Conservation (phyloP, 2,797 vertebrate genomes). For the Chelmon rostratus region DNA sequence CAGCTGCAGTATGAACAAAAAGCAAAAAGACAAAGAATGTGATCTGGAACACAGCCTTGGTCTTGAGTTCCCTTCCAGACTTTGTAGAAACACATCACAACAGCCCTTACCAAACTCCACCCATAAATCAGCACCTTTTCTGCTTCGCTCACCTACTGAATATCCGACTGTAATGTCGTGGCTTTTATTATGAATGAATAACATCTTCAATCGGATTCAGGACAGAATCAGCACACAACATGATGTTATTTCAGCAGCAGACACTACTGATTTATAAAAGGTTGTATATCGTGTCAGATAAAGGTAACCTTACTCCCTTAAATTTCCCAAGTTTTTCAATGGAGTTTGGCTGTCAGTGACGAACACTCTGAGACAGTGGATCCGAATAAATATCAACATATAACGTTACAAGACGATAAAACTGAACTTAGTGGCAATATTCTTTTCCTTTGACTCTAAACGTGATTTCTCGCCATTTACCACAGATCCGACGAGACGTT, state of each 20-base stretch:
- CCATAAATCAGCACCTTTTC: background rate
- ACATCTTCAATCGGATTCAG: background rate
- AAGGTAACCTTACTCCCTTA: rapidly evolving
- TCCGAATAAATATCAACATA: background rate
- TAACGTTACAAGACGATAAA: too few relatives aligned
- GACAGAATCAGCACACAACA: background rate
- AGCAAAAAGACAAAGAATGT: too few relatives aligned
- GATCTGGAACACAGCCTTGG: too few relatives aligned
- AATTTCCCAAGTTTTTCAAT: background rate
- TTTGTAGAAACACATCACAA: background rate
- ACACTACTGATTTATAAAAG: rapidly evolving
- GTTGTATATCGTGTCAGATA: rapidly evolving
- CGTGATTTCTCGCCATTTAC: background rate
- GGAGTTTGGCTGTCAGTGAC: background rate
- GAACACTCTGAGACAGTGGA: rapidly evolving
- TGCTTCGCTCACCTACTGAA: background rate
- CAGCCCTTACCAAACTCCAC: background rate
- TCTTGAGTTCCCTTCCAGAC: background rate
- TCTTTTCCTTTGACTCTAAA: too few relatives aligned
- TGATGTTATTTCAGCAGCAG: rapidly evolving
- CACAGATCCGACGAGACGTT: background rate
- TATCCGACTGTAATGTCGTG: too few relatives aligned
- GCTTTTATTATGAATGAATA: background rate
- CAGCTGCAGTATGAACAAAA: too few relatives aligned
- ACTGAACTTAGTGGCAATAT: too few relatives aligned